Conservation (phyloP, 2,797 vertebrate genomes). For the Acanthis flammea region DNA sequence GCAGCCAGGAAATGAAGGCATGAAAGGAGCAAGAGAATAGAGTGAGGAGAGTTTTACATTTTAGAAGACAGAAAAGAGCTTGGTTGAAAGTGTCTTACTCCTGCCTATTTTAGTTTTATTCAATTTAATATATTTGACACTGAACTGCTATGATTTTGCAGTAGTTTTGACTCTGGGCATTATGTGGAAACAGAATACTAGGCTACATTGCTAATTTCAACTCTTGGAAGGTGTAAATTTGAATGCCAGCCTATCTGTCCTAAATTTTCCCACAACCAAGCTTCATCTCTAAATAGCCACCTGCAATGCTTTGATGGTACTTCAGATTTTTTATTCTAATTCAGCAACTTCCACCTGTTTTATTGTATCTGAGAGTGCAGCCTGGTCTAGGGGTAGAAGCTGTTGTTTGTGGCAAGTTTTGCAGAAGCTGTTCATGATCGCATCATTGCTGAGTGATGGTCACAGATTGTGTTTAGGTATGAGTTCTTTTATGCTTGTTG, state of each 20-base stretch:
- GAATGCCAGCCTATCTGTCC: not conserved
- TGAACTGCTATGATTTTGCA: not conserved
- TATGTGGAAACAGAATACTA: not conserved
- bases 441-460: not conserved
- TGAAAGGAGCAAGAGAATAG: not conserved
- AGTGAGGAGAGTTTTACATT: not conserved
- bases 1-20: not conserved
- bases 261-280: not conserved
- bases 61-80: not conserved
- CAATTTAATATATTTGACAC: not conserved
- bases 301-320: not conserved
- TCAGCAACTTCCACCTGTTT: not conserved
- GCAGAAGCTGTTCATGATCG: not conserved
- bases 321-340: not conserved
- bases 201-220: not conserved
- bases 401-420: not conserved
- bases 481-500: not conserved
- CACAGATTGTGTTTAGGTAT: not conserved
- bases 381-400: not conserved
- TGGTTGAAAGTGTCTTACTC: not conserved
- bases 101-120: not conserved
- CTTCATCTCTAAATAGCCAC: not conserved
- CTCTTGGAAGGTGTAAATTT: not conserved
- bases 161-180: not conserved
- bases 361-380: not conserved